Percentiles rank a stretch among this genome's conserved stretches.
phyloP scores from a whole-genome alignment of 2,113 vertebrate genomes.

The Meriones unguiculatus region DNA sequence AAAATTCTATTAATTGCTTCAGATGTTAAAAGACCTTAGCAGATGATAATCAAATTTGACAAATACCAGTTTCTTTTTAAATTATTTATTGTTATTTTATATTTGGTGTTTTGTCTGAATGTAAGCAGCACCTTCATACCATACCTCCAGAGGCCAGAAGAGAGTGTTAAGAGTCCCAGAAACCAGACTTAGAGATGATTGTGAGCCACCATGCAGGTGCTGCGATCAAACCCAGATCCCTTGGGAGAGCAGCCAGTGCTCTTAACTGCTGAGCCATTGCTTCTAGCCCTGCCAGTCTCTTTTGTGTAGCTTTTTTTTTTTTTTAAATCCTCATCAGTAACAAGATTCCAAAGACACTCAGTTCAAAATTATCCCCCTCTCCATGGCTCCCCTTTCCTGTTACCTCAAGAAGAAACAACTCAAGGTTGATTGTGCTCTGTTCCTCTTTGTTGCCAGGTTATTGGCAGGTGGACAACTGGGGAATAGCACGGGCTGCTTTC shows the following conservation, averaged over 20 bases:
- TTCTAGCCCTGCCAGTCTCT: neutral
- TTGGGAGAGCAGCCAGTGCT: neutral
- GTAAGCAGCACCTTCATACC: neutral
- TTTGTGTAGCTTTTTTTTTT: conserved; percentile 1
- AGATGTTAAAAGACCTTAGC: neutral
- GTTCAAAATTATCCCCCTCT: neutral
- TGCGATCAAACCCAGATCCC: neutral
- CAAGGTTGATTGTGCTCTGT: neutral
- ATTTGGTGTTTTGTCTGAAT: neutral
- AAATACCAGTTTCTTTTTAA: neutral
- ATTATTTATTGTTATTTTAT: neutral
- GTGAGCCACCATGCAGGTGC: neutral
- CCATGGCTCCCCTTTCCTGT: neutral
- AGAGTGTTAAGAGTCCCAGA: neutral
- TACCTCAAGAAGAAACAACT: neutral
- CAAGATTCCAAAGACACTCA: neutral
- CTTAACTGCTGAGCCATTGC: neutral
- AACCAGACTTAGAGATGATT: neutral
- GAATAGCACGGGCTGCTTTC: neutral
- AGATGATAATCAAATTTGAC: neutral
- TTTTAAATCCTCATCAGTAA: neutral
- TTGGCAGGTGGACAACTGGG: neutral
- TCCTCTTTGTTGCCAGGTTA: neutral
- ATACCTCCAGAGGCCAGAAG: neutral
- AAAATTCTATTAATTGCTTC: conserved; percentile 36